phyloP scores from a whole-genome alignment of 2,888 invertebrate species.

The Esperia sulphurella region DNA sequence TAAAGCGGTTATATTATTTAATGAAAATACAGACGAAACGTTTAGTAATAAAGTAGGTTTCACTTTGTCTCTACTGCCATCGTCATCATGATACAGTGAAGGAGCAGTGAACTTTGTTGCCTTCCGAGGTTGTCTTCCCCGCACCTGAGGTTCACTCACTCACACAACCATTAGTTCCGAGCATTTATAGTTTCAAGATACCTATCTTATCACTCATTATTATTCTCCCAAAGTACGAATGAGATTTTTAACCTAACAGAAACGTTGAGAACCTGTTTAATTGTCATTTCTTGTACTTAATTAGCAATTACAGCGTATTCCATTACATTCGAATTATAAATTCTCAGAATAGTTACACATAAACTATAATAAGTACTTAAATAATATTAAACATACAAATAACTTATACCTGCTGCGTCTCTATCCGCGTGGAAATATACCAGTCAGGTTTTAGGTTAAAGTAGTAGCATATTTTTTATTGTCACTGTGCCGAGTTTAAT shows the following conservation, averaged over 20 bases:
- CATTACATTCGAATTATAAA: no score
- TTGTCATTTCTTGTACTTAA: conserved; percentile 12
- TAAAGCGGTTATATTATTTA: conserved; percentile 9
- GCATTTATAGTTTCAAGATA: conserved; percentile 57
- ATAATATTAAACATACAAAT: no score
- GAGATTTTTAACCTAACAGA: conserved; percentile 18
- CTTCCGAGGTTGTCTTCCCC: conserved; percentile 54
- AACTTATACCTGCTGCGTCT: no score
- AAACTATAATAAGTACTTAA: no score
- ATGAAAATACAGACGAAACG: conserved; percentile 22
- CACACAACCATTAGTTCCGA: conserved; percentile 65
- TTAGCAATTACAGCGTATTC: not conserved
- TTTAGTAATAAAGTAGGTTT: conserved; percentile 40
- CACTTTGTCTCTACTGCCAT: conserved; percentile 29
- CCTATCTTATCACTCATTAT: conserved; percentile 49
- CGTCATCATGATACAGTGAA: conserved; percentile 38
- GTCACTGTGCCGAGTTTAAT: no score
- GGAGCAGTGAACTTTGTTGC: conserved; percentile 74
- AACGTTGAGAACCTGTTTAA: conserved; percentile 22
- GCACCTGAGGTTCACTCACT: conserved; percentile 64
- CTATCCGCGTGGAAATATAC: no score
- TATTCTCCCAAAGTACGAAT: conserved; percentile 18
- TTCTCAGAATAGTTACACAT: no score
- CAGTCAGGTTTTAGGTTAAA: no score
- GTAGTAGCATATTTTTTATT: no score